These are phyloP conservation scores for Pyralis farinalis DNA, from an alignment of 2,888 invertebrate genomes.

Conservation along the genomic window DNA sequence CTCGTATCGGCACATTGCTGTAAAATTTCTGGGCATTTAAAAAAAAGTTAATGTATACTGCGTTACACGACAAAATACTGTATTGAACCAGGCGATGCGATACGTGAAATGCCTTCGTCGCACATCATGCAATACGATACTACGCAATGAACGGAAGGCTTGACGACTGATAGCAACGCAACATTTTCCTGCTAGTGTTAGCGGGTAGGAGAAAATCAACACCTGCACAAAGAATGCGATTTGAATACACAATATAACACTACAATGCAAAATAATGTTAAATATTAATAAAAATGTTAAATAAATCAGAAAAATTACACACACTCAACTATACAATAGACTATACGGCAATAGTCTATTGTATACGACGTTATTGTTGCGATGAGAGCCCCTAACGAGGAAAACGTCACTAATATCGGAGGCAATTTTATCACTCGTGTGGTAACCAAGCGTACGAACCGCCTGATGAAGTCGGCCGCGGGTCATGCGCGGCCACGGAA, in stretches of 20 bases:
- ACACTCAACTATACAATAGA: slow-evolving; percentile 55
- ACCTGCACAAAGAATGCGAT: slow-evolving; percentile 79
- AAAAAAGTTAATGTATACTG: slow-evolving; percentile 28
- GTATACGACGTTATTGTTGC: slow-evolving; percentile 40
- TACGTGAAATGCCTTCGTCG: slow-evolving; percentile 54
- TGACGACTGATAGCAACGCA: slow-evolving; percentile 70
- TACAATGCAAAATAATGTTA: slow-evolving; percentile 75
- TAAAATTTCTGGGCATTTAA: slow-evolving; percentile 26
- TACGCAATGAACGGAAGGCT: slow-evolving; percentile 42
- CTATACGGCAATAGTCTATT: slow-evolving; percentile 44
- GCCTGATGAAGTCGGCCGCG: too few relatives aligned
- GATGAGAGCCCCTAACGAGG: slow-evolving; percentile 44
- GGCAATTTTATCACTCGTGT: neutral
- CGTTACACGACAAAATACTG: slow-evolving; percentile 35
- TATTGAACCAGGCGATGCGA: slow-evolving; percentile 55
- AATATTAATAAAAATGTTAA: slow-evolving; percentile 66
- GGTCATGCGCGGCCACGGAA: neutral
- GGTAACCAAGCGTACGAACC: too few relatives aligned
- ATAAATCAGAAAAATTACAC: slow-evolving; percentile 42
- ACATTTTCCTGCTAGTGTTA: slow-evolving; percentile 80
- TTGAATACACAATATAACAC: slow-evolving; percentile 72
- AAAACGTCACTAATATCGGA: slow-evolving; percentile 64
- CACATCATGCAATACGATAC: slow-evolving; percentile 60
- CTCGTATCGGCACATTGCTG: slow-evolving; percentile 22
- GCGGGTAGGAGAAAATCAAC: slow-evolving; percentile 76